Evolutionary conservation across 2,113 vertebrate genomes (phyloP).

Genomic region (Holacanthus passer): DNA sequence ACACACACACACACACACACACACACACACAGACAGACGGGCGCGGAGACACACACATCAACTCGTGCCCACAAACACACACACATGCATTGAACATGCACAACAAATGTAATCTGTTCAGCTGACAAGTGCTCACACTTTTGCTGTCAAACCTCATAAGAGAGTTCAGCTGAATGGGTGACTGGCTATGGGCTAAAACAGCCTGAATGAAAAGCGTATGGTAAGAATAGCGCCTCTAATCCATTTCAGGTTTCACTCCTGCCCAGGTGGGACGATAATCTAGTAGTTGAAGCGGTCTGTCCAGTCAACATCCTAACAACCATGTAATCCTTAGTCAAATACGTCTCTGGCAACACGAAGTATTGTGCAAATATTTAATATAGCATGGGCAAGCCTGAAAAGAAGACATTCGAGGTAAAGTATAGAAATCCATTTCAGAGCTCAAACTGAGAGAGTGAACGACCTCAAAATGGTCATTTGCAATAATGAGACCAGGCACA

Average conservation of each 20-base stretch:
- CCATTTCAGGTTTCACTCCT: slow-evolving; percentile 66
- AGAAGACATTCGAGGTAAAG: slow-evolving; percentile 11
- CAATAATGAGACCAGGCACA: slow-evolving; percentile 21
- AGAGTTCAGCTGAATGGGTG: slow-evolving; percentile 71
- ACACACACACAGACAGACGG: slow-evolving; percentile 20
- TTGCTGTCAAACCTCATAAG: slow-evolving; percentile 74
- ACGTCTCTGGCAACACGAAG: slow-evolving; percentile 15
- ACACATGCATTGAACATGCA: slow-evolving; percentile 58
- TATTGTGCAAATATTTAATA: slow-evolving; percentile 45
- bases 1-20: slow-evolving; percentile 2
- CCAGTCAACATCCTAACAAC: slow-evolving; percentile 46
- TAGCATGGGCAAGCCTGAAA: slow-evolving; percentile 1
- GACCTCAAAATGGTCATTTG: slow-evolving; percentile 32
- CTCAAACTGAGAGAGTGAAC: neutral
- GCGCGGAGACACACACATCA: slow-evolving; percentile 42
- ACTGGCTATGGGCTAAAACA: slow-evolving; percentile 58
- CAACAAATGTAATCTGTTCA: slow-evolving; percentile 80
- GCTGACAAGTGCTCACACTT: slow-evolving; percentile 77
- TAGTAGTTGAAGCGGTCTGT: slow-evolving; percentile 32
- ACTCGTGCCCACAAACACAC: slow-evolving; percentile 39
- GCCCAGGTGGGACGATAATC: slow-evolving; percentile 64
- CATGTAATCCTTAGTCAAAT: slow-evolving; percentile 61
- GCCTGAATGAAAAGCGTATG: slow-evolving; percentile 57
- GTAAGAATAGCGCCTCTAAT: slow-evolving; percentile 73
- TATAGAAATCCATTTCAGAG: slow-evolving; percentile 9